Conservation (phyloP, 2,797 vertebrate species). For the Eidolon dupreanum region DNA sequence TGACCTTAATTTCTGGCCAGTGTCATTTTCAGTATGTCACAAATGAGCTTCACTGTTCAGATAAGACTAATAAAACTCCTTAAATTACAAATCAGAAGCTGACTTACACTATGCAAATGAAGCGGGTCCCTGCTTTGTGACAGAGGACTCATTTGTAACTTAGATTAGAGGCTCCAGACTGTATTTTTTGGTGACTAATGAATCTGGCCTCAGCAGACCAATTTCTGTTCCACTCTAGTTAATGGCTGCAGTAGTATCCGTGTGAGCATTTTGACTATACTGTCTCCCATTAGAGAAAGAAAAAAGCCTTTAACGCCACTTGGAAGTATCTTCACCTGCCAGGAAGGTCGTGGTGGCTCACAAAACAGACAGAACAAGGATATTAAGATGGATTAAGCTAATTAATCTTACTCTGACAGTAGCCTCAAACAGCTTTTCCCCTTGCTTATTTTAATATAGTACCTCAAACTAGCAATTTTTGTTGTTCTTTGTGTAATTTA, state of each 20-base stretch:
- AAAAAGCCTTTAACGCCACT: constrained; percentile 79
- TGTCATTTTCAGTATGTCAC: constrained; percentile 81
- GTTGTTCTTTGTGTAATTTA: constrained; percentile 69
- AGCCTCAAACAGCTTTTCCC: constrained; percentile 77
- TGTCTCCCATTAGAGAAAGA: constrained; percentile 85
- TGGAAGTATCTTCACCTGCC: constrained; percentile 90
- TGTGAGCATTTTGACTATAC: constrained; percentile 87
- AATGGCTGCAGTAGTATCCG: constrained; percentile 83
- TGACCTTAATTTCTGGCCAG: constrained; percentile 74
- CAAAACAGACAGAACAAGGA: constrained; percentile 86
- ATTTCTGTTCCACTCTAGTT: constrained; percentile 89
- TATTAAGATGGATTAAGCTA: constrained; percentile 93
- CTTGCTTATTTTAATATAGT: constrained; percentile 69
- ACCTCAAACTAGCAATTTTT: constrained; percentile 67
- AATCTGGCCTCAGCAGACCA: constrained; percentile 87
- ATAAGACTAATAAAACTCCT: constrained; percentile 86
- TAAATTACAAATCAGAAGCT: constrained; percentile 86
- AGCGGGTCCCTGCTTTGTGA: constrained; percentile 85
- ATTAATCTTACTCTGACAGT: constrained; percentile 89
- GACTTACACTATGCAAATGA: constrained; percentile 86
- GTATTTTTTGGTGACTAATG: constrained; percentile 88
- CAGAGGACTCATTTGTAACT: constrained; percentile 88
- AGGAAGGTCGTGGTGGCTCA: constrained; percentile 85
- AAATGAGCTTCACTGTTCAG: constrained; percentile 81
- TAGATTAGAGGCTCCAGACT: constrained; percentile 87